These are phyloP conservation scores for Dryocosmus kuriphilus DNA, from an alignment of 2,888 invertebrate species.

Conservation along the genomic window DNA sequence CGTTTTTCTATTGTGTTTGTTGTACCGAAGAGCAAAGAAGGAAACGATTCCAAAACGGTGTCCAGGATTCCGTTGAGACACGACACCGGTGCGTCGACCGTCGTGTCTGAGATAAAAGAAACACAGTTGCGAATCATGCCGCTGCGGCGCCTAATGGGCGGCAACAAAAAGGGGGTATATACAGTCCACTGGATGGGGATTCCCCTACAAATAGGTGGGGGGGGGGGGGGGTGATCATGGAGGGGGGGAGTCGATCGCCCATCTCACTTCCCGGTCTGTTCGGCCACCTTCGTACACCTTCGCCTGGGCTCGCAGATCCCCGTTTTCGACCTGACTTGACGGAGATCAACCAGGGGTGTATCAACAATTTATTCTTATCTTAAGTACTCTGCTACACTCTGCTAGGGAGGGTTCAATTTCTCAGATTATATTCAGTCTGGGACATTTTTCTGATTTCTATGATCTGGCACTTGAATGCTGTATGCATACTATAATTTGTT, in stretches of 20 bases:
- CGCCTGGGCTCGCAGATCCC: slow-evolving; percentile 42
- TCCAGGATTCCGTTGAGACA: slow-evolving; percentile 41
- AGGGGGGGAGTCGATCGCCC: slow-evolving; percentile 43
- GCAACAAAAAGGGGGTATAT: slow-evolving; percentile 72
- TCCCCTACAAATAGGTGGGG: slow-evolving; percentile 46
- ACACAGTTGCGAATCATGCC: slow-evolving; percentile 76
- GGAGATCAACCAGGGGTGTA: slow-evolving; percentile 67
- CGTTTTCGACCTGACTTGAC: slow-evolving; percentile 64
- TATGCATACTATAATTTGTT: too few species aligned
- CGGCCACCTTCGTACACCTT: slow-evolving; percentile 47
- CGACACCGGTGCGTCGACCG: slow-evolving; percentile 56
- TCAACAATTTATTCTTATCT: slow-evolving; percentile 17
- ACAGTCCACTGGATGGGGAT: slow-evolving; percentile 51
- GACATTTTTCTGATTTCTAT: too few species aligned
- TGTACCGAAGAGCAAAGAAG: slow-evolving; percentile 46
- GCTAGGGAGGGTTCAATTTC: background rate
- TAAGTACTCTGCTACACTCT: background rate
- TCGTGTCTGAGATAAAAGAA: slow-evolving; percentile 71
- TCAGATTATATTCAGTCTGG: background rate
- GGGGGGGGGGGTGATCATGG: slow-evolving; percentile 46
- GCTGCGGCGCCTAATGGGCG: slow-evolving; percentile 77
- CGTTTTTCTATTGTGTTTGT: slow-evolving; percentile 50
- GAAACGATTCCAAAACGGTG: slow-evolving; percentile 36
- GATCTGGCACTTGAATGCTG: too few species aligned
- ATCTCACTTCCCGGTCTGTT: slow-evolving; percentile 48